phyloP scores from a whole-genome alignment of 2,888 invertebrate species.

The Eretmocerus hayati region DNA sequence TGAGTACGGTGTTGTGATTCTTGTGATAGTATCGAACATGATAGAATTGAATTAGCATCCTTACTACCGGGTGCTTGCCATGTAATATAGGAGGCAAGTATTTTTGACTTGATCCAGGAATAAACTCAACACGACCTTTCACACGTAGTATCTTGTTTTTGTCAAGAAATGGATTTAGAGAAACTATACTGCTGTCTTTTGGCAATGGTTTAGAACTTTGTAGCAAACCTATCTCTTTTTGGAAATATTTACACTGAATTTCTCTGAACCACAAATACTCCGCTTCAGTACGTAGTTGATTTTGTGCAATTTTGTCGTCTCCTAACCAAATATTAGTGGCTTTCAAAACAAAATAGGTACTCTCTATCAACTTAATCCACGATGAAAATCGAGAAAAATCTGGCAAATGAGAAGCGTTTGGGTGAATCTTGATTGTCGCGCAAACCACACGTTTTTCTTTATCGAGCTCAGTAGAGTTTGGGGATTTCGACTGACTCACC shows the following conservation, averaged over 20 bases:
- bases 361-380: background rate
- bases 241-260: background rate
- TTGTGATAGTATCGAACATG: too few species aligned
- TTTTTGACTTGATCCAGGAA: background rate
- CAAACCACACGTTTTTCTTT: background rate
- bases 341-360: background rate
- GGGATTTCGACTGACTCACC: too few species aligned
- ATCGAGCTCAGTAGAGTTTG: background rate
- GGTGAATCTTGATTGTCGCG: background rate
- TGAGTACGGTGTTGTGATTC: constrained; percentile 1
- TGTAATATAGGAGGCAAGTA: background rate
- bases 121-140: background rate
- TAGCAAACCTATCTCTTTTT: background rate
- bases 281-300: background rate
- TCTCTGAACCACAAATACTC: background rate
- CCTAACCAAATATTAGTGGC: background rate
- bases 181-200: background rate
- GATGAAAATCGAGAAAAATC: background rate
- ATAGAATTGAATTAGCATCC: too few species aligned
- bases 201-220: background rate
- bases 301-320: background rate
- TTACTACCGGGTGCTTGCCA: background rate
- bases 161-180: background rate
- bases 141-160: background rate
- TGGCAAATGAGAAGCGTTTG: background rate